phyloP scores from a whole-genome alignment of 1,140 invertebrate species.

The Manduca sexta region DNA sequence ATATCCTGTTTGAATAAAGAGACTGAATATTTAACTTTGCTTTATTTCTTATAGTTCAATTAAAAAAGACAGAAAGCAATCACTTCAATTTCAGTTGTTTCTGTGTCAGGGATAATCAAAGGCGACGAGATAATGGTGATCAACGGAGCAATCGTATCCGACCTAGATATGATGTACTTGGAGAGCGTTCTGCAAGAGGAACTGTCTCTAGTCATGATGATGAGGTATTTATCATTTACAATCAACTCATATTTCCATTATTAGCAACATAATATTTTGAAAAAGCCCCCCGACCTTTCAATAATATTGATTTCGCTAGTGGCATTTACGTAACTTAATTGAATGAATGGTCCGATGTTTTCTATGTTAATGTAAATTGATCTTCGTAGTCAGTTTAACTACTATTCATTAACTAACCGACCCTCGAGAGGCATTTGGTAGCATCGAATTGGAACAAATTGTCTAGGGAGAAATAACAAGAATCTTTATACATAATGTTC shows the following conservation, averaged over 20 bases:
- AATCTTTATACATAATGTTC: slow-evolving; percentile 8
- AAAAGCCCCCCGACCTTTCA: too few species aligned
- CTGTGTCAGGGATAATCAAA: slow-evolving; percentile 91
- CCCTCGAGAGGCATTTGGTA: slow-evolving; percentile 31
- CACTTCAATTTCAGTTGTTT: slow-evolving; percentile 28
- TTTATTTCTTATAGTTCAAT: too few species aligned
- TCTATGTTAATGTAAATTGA: neutral
- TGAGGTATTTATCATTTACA: slow-evolving; percentile 75
- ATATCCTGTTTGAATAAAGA: too few species aligned
- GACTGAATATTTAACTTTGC: too few species aligned
- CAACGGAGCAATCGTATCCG: slow-evolving; percentile 97
- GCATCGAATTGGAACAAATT: slow-evolving; percentile 34
- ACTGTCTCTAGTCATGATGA: slow-evolving; percentile 96
- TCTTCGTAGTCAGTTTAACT: too few species aligned
- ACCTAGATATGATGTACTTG: slow-evolving; percentile 99
- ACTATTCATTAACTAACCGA: slow-evolving; percentile 7
- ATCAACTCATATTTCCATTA: slow-evolving; percentile 1
- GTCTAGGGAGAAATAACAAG: neutral
- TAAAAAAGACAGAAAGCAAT: slow-evolving; percentile 16
- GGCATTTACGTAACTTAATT: too few species aligned
- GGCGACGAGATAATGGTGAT: slow-evolving; percentile 99
- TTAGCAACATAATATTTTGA: too few species aligned
- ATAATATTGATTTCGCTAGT: too few species aligned
- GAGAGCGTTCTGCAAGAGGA: slow-evolving; percentile 97
- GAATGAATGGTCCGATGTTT: too few species aligned